Evolutionary conservation across 2,797 vertebrate species (phyloP).

Genomic region (Myotis planiceps): DNA sequence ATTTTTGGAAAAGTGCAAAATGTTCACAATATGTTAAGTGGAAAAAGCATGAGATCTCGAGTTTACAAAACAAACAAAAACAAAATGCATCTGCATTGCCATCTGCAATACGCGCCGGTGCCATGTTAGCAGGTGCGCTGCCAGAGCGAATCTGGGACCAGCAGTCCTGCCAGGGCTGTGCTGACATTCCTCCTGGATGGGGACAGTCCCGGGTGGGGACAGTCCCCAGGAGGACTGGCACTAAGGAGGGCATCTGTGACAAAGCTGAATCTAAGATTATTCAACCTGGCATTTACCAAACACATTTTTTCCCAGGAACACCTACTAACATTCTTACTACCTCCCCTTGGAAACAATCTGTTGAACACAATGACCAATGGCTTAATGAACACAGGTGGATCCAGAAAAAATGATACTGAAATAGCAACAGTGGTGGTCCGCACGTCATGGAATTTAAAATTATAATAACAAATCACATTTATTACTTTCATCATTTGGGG

Average conservation of each 20-base stretch:
- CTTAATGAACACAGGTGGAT: not conserved
- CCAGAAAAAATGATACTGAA: not conserved
- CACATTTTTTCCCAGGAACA: not conserved
- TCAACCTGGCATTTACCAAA: not conserved
- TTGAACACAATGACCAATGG: not conserved
- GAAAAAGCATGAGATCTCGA: not conserved
- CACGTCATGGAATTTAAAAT: not conserved
- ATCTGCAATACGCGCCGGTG: not conserved
- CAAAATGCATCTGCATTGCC: not conserved
- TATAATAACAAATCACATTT: not conserved
- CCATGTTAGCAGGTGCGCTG: rapidly evolving
- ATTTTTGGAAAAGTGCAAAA: not conserved
- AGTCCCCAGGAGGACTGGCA: too few species aligned
- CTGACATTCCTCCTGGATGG: not conserved
- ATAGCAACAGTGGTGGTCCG: not conserved
- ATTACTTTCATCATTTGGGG: not conserved
- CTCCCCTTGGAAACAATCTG: not conserved
- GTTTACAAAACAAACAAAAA: not conserved
- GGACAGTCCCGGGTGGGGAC: not conserved
- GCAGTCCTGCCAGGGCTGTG: not conserved
- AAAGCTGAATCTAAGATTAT: not conserved
- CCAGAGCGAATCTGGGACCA: not conserved
- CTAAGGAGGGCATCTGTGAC: not conserved
- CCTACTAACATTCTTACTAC: not conserved
- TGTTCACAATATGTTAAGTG: not conserved